Base-by-base conservation (phyloP, 2,888 invertebrate genomes). In the Meteorus cinctellus region DNA sequence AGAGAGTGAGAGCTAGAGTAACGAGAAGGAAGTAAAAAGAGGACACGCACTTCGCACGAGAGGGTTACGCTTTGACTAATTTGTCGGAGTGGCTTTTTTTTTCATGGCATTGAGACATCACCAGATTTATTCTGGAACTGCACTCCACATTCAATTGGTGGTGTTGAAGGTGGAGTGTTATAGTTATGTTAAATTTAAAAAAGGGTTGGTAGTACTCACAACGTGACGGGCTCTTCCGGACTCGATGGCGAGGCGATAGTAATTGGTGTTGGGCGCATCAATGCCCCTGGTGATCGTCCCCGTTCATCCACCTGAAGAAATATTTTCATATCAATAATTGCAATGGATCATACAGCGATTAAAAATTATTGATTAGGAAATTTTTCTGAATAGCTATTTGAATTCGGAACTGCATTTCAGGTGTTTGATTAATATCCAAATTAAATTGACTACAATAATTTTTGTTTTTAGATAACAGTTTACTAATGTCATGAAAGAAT, bases 191-290 rank as follows among this genome's bases (percentile, higher is more conserved):
- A 12, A n/a, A 27, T 48, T n/a, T 41, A 27, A 60, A 24, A 19
- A 66, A 3, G 29, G 3, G 29, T 41, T 19, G 36, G 60, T 12
- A 41, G 41, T 84, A 88, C 89, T 89, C 82, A 89, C 89, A 89
- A 85, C 81, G 89, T 89, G 79, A 89, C 86, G 75, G 89, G 89
- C 81, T 89, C 89, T 79, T 89, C 89, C 77, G 88, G 87, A 82
- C 88, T 88, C 62, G 86, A 86, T 65, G 89, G 89, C 74, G 87
- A 86, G 74, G 87, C 84, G 67, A 88, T 79, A 74, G 83, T 79
- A 67, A 77, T 82, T 29, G 84, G 81, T 36, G 84, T 87, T 75
- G 85, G 83, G 79, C 88, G 89, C 85, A 89, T 84, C 85, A 86
- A 85, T 80, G 87, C 85, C 82, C 86, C 87, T 77, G 89, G 87